These are phyloP conservation scores for Lysandra coridon DNA, from an alignment of 2,888 invertebrate species.

Conservation along the genomic window DNA sequence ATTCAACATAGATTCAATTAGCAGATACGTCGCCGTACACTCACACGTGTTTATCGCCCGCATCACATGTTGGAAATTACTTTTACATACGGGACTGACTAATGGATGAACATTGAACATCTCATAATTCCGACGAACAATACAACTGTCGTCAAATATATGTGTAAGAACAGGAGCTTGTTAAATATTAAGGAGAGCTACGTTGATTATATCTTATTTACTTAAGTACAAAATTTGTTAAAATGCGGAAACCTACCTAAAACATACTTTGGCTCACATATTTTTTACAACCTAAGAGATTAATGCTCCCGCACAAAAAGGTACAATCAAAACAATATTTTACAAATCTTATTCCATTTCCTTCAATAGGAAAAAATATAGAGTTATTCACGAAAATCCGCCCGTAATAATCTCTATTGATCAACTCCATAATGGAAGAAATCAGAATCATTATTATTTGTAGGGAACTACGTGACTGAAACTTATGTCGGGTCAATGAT, in stretches of 20 bases:
- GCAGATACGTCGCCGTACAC: constrained; percentile 56
- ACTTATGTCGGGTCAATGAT: constrained; percentile 16
- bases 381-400: constrained; percentile 4
- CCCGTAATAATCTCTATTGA: constrained; percentile 21
- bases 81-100: constrained; percentile 18
- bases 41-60: constrained; percentile 27
- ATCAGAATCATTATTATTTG: constrained; percentile 22
- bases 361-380: neutral
- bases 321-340: neutral
- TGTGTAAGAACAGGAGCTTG: neutral
- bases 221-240: no score
- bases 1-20: constrained; percentile 77
- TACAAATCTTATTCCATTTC: neutral
- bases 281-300: no score
- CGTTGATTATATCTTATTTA: no score
- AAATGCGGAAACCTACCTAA: no score
- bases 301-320: neutral
- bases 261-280: no score
- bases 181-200: neutral
- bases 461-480: constrained; percentile 3
- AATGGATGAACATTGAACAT: constrained; percentile 17
- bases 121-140: constrained; percentile 18
- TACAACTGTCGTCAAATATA: neutral
- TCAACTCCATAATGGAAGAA: constrained; percentile 10
- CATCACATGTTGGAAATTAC: constrained; percentile 26